Evolutionary conservation across 1,140 invertebrate genomes (phyloP).

Genomic region (Muscidifurax raptorellus): DNA sequence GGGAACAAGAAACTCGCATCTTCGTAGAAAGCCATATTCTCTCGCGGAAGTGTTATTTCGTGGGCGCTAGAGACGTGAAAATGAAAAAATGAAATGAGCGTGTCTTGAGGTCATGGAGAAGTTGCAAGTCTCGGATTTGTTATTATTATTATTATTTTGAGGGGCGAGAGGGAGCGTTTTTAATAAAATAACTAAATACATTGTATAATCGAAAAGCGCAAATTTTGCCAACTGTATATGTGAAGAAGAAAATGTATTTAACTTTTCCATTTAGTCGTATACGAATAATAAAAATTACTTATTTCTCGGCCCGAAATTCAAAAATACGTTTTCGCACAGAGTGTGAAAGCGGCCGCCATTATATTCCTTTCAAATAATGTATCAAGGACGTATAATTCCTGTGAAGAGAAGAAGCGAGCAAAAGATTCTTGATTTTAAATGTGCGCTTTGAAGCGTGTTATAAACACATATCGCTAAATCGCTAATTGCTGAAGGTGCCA

Average conservation of each 20-base stretch:
- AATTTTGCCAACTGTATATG: conserved; percentile 45
- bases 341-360: not conserved
- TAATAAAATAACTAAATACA: conserved; percentile 9
- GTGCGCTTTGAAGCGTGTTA: conserved; percentile 41
- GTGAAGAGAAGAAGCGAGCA: not conserved
- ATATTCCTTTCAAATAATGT: not conserved
- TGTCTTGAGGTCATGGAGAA: conserved; percentile 22
- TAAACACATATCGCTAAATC: conserved; percentile 49
- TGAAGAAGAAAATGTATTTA: conserved; percentile 22
- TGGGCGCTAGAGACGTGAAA: conserved; percentile 37
- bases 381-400: conserved; percentile 27
- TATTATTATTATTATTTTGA: not conserved
- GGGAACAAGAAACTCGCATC: conserved; percentile 58
- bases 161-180: not conserved
- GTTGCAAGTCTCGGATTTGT: conserved; percentile 40
- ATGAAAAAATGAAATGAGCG: conserved; percentile 26
- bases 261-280: conserved; percentile 42
- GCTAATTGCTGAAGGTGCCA: conserved; percentile 50
- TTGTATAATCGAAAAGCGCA: conserved; percentile 36
- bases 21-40: conserved; percentile 54
- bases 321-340: not conserved
- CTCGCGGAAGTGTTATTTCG: conserved; percentile 24
- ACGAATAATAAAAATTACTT: conserved; percentile 42
- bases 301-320: conserved; percentile 22
- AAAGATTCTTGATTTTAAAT: conserved; percentile 16